Evolutionary conservation across 2,797 vertebrate genomes (phyloP).

Genomic region (Meriones psammophilus): DNA sequence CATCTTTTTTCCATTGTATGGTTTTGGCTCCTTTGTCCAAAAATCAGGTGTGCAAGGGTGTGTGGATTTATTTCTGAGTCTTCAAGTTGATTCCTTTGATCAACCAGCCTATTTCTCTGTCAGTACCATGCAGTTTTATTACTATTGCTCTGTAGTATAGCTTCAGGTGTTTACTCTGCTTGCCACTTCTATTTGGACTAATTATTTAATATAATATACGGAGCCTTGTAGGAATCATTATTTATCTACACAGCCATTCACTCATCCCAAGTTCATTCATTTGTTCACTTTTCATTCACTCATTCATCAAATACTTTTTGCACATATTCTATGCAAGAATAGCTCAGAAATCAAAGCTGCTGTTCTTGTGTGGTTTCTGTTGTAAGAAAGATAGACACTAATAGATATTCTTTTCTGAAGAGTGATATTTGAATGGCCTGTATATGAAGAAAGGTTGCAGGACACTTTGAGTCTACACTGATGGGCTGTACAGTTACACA

Average conservation of each 20-base stretch:
- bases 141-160: no score
- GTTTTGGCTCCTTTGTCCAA: no score
- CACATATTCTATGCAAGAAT: background rate
- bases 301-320: background rate
- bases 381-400: background rate
- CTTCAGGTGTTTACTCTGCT: background rate
- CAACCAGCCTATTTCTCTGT: no score
- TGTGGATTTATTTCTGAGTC: no score
- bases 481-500: background rate
- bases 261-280: background rate
- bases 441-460: background rate
- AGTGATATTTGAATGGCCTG: background rate
- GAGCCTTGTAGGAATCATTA: background rate
- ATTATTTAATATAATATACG: slow-evolving; percentile 27
- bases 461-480: background rate
- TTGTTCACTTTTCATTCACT: background rate
- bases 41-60: no score
- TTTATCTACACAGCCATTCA: background rate
- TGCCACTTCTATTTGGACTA: background rate
- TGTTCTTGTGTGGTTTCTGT: background rate
- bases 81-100: no score
- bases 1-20: no score
- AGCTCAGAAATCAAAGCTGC: background rate
- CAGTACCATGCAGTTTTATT: no score
- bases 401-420: background rate